Evolutionary conservation across 2,113 vertebrate species (phyloP).

Genomic region (Otolemur garnettii): DNA sequence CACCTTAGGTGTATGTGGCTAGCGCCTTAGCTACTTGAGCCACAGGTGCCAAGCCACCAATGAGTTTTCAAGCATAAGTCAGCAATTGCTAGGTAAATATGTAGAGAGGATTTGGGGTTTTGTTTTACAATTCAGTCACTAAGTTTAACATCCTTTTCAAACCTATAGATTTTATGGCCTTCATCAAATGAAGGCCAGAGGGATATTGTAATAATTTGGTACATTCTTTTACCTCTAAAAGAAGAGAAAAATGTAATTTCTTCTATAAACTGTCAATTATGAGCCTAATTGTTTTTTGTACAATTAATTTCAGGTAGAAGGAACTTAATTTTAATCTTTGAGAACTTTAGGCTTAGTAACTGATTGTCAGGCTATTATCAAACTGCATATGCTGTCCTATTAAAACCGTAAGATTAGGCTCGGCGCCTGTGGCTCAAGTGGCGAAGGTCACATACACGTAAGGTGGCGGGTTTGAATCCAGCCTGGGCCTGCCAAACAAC

Average conservation of each 20-base stretch:
- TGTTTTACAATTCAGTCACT: neutral
- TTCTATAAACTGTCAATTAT: neutral
- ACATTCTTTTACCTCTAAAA: neutral
- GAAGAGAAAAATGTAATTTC: constrained; percentile 26
- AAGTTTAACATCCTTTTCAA: neutral
- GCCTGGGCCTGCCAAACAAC: no score
- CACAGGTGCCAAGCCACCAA: no score
- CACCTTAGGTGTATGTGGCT: no score
- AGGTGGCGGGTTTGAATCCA: no score
- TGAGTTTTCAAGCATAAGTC: neutral
- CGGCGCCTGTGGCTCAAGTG: no score
- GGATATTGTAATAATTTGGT: constrained; percentile 38
- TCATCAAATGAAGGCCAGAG: neutral
- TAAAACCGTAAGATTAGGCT: neutral
- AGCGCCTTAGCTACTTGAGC: no score
- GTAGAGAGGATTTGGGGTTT: neutral
- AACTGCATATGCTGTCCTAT: constrained; percentile 13
- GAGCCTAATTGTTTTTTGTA: constrained; percentile 14
- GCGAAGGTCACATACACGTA: no score
- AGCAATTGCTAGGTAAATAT: neutral
- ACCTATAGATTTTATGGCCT: neutral
- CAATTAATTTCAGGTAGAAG: neutral
- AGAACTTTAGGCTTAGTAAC: neutral
- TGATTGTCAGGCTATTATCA: neutral
- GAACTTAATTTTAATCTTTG: constrained; percentile 11